Evolutionary conservation across 2,113 vertebrate species (phyloP).

Genomic region (Cavia porcellus): DNA sequence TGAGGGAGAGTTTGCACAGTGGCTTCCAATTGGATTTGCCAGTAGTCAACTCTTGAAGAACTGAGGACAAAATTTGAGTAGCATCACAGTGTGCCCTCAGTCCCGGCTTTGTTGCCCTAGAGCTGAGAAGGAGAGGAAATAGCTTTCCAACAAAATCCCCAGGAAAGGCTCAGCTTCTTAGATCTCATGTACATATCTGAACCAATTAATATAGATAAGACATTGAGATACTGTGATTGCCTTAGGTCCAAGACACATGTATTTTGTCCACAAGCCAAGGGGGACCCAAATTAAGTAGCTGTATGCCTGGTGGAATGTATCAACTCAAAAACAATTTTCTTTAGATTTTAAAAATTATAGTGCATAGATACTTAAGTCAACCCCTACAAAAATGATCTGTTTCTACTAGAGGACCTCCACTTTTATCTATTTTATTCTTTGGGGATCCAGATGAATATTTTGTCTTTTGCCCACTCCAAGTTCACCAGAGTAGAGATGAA

Average conservation of each 20-base stretch:
- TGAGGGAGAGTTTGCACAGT: background rate
- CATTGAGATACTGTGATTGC: background rate
- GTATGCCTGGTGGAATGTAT: background rate
- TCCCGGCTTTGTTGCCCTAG: background rate
- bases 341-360: background rate
- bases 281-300: background rate
- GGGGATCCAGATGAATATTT: background rate
- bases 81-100: accelerated
- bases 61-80: too few relatives aligned
- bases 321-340: background rate
- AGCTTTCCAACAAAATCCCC: background rate
- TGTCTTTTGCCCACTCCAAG: background rate
- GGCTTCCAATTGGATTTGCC: background rate
- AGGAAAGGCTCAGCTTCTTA: background rate
- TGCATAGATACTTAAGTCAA: background rate
- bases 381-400: background rate
- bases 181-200: background rate
- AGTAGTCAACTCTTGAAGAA: background rate
- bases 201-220: too few relatives aligned
- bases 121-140: background rate
- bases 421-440: background rate
- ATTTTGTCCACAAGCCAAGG: background rate
- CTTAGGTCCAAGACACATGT: background rate
- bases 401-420: background rate
- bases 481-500: background rate